Percentiles rank a stretch among this genome's conserved stretches.
Conservation (phyloP, 2,888 invertebrate genomes). For the Andricus curvator region DNA sequence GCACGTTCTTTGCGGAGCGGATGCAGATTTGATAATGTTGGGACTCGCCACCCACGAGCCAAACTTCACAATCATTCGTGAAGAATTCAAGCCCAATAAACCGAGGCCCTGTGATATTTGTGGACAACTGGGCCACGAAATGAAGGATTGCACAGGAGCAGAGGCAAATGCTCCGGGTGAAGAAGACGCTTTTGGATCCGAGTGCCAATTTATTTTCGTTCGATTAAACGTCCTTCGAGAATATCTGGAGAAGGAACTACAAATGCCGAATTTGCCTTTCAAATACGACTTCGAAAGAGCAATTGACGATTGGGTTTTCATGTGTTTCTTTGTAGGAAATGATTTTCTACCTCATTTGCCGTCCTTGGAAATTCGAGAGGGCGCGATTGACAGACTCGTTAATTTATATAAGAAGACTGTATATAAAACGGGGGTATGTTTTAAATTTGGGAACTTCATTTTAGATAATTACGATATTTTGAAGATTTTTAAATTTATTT, state of each 20-base stretch:
- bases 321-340: conserved; percentile 99
- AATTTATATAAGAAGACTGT: conserved; percentile 96
- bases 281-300: conserved; percentile 96
- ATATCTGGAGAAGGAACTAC: conserved; percentile 93
- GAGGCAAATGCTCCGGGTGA: conserved; percentile 82
- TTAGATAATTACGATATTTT: too few relatives aligned
- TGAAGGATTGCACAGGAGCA: conserved; percentile 93
- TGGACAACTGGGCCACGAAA: conserved; percentile 93
- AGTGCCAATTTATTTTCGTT: conserved; percentile 94
- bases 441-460: neutral
- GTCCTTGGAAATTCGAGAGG: conserved; percentile 97
- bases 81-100: conserved; percentile 99
- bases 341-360: conserved; percentile 99
- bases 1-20: conserved; percentile 98
- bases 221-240: conserved; percentile 95
- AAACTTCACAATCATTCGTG: conserved; percentile 98
- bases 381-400: conserved; percentile 96
- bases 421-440: conserved; percentile 90
- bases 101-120: conserved; percentile 98
- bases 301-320: conserved; percentile 98
- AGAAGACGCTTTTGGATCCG: conserved; percentile 83
- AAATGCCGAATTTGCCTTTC: conserved; percentile 96
- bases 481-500: conserved; percentile 1
- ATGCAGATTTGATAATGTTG: conserved; percentile 98
- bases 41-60: conserved; percentile 99